phyloP scores from a whole-genome alignment of 2,113 vertebrate genomes.

The Lanius ludovicianus region DNA sequence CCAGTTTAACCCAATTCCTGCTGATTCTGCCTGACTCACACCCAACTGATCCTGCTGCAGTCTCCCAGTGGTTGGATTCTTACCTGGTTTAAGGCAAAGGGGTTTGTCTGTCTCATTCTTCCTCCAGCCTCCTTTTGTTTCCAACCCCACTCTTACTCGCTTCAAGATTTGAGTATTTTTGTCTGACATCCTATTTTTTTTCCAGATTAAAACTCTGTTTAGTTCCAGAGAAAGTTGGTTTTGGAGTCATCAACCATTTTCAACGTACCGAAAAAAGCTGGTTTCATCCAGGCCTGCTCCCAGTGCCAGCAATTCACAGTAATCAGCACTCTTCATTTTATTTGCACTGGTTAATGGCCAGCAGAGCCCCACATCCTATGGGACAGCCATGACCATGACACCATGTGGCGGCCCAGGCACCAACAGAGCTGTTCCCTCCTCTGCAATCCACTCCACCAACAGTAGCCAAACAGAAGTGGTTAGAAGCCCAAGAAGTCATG shows the following conservation, averaged over 20 bases:
- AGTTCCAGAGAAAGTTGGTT: neutral
- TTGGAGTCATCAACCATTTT: neutral
- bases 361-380: neutral
- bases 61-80: neutral
- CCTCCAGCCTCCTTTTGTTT: neutral
- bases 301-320: neutral
- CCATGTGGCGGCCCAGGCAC: fast-evolving
- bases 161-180: neutral
- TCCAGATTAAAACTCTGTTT: neutral
- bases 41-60: neutral
- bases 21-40: neutral
- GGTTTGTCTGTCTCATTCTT: neutral
- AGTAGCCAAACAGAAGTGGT: neutral
- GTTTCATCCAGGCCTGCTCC: neutral
- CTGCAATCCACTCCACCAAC: neutral
- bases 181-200: fast-evolving
- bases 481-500: neutral
- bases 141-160: neutral
- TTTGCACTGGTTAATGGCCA: neutral
- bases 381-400: neutral
- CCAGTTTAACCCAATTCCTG: neutral
- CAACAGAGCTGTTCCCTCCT: neutral
- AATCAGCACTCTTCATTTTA: neutral
- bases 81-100: neutral
- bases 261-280: fast-evolving